Evolutionary conservation across 2,888 invertebrate genomes (phyloP).

Genomic region (Mythimna loreyi): DNA sequence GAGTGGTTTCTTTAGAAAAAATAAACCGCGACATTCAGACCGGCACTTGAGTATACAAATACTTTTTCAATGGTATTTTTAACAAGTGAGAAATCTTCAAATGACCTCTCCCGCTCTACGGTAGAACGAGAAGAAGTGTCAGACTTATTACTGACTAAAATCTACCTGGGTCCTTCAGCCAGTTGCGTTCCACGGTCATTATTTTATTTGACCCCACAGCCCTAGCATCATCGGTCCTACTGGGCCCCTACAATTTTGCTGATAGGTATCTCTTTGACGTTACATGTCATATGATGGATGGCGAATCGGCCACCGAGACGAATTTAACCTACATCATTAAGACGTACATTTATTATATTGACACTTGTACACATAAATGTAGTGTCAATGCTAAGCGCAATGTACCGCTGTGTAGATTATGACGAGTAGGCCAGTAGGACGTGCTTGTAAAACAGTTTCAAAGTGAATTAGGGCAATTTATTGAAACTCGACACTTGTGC

Average conservation of each 20-base stretch:
- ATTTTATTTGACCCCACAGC: too few relatives aligned
- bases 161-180: too few relatives aligned
- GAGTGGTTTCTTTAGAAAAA: constrained; percentile 64
- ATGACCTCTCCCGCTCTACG: too few relatives aligned
- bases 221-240: too few relatives aligned
- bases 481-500: constrained; percentile 26
- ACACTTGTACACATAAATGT: constrained; percentile 44
- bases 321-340: constrained; percentile 31
- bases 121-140: too few relatives aligned
- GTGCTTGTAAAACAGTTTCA: neutral
- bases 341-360: neutral
- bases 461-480: constrained; percentile 21
- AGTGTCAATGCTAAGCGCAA: neutral
- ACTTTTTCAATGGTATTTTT: neutral
- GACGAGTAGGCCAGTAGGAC: neutral
- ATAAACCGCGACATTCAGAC: constrained; percentile 46
- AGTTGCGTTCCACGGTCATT: too few relatives aligned
- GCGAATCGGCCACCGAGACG: neutral
- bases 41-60: constrained; percentile 48
- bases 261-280: too few relatives aligned
- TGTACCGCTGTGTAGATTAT: neutral
- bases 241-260: too few relatives aligned
- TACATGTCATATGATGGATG: neutral
- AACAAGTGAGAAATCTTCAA: too few relatives aligned
- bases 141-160: too few relatives aligned